Evolutionary conservation across 2,113 vertebrate genomes (phyloP).

Genomic region (Columbina picui): DNA sequence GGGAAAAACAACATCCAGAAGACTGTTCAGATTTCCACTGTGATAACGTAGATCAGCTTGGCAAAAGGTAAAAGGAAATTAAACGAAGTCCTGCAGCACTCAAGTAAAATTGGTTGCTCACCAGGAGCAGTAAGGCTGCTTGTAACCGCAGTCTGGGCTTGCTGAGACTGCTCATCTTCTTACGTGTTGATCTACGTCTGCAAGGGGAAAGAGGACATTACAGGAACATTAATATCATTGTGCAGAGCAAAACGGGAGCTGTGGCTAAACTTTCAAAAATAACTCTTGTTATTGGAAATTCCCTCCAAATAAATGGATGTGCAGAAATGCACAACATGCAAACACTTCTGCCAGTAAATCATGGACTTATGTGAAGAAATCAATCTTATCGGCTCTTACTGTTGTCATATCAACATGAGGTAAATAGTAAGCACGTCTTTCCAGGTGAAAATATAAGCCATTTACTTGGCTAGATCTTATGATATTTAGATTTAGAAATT

Average conservation of each 20-base stretch:
- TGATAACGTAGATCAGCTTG: not conserved
- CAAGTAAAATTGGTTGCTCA: not conserved
- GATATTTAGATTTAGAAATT: not conserved
- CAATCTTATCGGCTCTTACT: not conserved
- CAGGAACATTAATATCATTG: not conserved
- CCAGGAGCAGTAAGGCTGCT: constrained; percentile 78
- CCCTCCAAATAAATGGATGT: not conserved
- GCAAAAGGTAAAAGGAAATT: not conserved
- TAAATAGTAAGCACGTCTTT: not conserved
- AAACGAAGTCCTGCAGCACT: not conserved
- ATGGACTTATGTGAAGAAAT: too few relatives aligned
- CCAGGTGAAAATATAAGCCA: not conserved
- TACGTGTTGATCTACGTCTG: constrained; percentile 85
- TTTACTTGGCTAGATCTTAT: not conserved
- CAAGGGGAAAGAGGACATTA: not conserved
- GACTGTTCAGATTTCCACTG: not conserved
- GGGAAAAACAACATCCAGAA: not conserved
- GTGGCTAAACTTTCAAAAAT: not conserved
- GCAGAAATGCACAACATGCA: not conserved
- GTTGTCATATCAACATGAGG: accelerated
- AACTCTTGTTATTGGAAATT: not conserved
- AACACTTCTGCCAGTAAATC: not conserved
- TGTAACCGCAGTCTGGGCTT: constrained; percentile 94
- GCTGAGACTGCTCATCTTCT: constrained; percentile 88
- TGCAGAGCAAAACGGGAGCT: not conserved